Evolutionary conservation across 2,888 invertebrate genomes (phyloP).

Genomic region (Diogma glabrata): DNA sequence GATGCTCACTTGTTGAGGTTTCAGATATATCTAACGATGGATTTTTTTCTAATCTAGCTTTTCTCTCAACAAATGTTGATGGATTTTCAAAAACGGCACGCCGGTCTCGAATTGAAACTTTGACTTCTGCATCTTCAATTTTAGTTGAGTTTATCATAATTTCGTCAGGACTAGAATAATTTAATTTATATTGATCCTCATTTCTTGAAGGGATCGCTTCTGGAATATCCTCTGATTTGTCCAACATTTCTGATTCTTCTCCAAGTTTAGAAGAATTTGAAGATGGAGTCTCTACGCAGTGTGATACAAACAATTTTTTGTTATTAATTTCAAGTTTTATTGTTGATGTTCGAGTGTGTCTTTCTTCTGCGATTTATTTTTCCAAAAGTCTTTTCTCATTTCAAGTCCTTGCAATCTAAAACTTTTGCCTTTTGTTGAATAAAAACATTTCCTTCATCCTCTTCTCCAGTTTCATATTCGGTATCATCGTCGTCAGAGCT

Average conservation of each 20-base stretch:
- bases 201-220: conserved; percentile 12
- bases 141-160: background rate
- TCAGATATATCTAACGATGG: too few species aligned
- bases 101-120: conserved; percentile 31
- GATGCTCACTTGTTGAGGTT: too few species aligned
- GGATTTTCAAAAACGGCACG: conserved; percentile 27
- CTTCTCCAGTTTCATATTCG: conserved; percentile 5
- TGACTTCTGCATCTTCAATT: conserved; percentile 22
- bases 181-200: conserved; percentile 9
- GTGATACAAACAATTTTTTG: too few species aligned
- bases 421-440: too few species aligned
- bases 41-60: too few species aligned
- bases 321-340: background rate
- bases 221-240: conserved; percentile 12
- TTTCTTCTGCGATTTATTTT: background rate
- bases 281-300: background rate
- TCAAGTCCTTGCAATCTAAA: background rate
- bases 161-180: background rate
- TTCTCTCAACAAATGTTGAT: background rate
- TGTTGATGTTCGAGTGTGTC: background rate
- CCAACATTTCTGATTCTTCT: background rate
- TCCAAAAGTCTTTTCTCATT: background rate
- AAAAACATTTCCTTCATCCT: conserved; percentile 1
- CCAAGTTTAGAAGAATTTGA: background rate
- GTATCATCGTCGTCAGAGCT: too few species aligned